Evolutionary conservation across 1,140 invertebrate genomes (phyloP).

Genomic region (Cepaea nemoralis): DNA sequence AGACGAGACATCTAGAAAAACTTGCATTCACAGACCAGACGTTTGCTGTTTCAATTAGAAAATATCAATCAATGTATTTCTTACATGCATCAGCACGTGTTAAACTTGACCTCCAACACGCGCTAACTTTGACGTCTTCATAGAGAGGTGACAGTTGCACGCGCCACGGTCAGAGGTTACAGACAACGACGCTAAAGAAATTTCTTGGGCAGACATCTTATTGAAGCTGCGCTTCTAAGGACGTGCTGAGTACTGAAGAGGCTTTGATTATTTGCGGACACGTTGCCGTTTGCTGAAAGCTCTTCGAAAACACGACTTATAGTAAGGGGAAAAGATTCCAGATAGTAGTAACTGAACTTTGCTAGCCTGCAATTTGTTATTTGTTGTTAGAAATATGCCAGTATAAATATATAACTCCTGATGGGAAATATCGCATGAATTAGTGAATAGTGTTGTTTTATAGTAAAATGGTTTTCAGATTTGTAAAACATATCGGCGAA

Average conservation of each 20-base stretch:
- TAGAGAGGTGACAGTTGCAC: constrained; percentile 12
- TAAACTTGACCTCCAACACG: constrained; percentile 17
- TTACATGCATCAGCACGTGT: constrained; percentile 11
- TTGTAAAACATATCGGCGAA: too few species aligned
- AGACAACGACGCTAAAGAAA: background rate
- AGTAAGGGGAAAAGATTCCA: too few species aligned
- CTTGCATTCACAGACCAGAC: too few species aligned
- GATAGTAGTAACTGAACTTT: too few species aligned
- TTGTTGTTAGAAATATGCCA: too few species aligned
- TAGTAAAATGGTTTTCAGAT: too few species aligned
- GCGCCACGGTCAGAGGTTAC: constrained; percentile 1
- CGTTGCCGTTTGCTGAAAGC: constrained; percentile 1
- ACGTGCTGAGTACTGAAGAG: constrained; percentile 12
- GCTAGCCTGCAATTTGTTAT: too few species aligned
- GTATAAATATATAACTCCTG: too few species aligned
- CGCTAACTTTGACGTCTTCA: constrained; percentile 14
- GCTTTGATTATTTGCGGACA: constrained; percentile 16
- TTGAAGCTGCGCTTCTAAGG: constrained; percentile 2
- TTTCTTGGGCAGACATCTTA: constrained; percentile 15
- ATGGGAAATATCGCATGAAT: too few species aligned
- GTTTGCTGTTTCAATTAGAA: background rate
- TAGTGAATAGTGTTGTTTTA: too few species aligned
- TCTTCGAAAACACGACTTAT: background rate
- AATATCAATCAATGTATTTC: constrained; percentile 1
- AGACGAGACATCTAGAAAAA: too few species aligned